phyloP scores from a whole-genome alignment of 2,113 vertebrate species.

The Archilochus colubris region DNA sequence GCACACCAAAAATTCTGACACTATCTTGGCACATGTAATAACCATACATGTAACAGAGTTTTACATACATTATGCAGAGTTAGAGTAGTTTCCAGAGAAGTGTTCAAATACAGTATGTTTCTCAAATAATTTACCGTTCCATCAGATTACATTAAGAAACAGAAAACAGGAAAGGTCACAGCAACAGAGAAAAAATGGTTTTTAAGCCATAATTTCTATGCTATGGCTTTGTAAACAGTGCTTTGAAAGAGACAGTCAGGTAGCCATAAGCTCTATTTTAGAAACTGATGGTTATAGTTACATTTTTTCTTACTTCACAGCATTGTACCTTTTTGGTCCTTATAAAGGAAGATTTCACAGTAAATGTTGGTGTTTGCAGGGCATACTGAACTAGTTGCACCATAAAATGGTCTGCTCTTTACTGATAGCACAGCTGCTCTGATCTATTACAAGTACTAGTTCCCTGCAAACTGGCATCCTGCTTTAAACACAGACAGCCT shows the following conservation, averaged over 20 bases:
- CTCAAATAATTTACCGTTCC: neutral
- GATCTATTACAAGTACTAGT: neutral
- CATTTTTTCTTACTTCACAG: neutral
- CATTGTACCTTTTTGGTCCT: neutral
- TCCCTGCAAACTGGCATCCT: neutral
- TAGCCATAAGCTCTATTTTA: neutral
- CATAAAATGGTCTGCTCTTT: neutral
- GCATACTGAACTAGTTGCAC: neutral
- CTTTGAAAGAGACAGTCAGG: neutral
- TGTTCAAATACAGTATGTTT: neutral
- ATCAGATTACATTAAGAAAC: neutral
- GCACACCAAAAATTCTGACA: neutral
- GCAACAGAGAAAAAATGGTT: neutral
- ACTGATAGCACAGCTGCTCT: neutral
- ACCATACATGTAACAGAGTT: neutral
- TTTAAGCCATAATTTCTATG: neutral
- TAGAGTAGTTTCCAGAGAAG: neutral
- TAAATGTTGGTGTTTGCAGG: neutral
- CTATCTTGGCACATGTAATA: neutral
- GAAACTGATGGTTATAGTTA: neutral
- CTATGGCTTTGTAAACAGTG: neutral
- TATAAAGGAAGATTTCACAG: neutral
- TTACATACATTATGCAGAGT: rapidly evolving
- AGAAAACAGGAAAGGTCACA: neutral
- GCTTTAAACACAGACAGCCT: neutral